Conservation (phyloP, 1,140 invertebrate genomes). For the Listronotus bonariensis region DNA sequence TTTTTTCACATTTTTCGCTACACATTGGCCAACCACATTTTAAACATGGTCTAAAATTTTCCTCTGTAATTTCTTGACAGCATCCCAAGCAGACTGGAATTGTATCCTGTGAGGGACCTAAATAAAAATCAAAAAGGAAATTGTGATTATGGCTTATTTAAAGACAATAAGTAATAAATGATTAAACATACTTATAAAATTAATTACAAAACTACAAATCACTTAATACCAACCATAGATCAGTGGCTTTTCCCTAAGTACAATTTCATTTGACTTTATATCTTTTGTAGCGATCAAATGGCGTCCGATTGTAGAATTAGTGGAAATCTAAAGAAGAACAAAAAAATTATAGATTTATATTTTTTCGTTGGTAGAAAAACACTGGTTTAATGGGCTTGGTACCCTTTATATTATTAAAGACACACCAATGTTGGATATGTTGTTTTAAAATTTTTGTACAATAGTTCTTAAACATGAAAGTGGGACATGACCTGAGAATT, state of each 20-base stretch:
- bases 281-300: conserved; percentile 74
- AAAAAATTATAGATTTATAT: no score
- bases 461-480: no score
- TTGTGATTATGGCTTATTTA: no score
- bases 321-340: conserved; percentile 44
- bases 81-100: conserved; percentile 72
- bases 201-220: neutral
- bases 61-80: conserved; percentile 57
- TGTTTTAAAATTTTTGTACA: no score
- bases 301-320: conserved; percentile 60
- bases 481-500: no score
- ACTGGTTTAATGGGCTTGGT: no score
- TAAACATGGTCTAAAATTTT: conserved; percentile 60
- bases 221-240: conserved; percentile 60
- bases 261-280: conserved; percentile 74
- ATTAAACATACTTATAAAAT: no score
- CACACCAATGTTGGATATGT: no score
- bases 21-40: conserved; percentile 80
- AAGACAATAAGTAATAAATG: no score
- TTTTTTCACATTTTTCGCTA: conserved; percentile 61
- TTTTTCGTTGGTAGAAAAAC: no score
- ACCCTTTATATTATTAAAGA: no score
- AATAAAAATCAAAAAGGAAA: neutral
- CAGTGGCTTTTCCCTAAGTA: conserved; percentile 74
- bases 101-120: conserved; percentile 60